These are phyloP conservation scores for Cyclina sinensis DNA, from an alignment of 1,140 invertebrate species.

Conservation along the genomic window DNA sequence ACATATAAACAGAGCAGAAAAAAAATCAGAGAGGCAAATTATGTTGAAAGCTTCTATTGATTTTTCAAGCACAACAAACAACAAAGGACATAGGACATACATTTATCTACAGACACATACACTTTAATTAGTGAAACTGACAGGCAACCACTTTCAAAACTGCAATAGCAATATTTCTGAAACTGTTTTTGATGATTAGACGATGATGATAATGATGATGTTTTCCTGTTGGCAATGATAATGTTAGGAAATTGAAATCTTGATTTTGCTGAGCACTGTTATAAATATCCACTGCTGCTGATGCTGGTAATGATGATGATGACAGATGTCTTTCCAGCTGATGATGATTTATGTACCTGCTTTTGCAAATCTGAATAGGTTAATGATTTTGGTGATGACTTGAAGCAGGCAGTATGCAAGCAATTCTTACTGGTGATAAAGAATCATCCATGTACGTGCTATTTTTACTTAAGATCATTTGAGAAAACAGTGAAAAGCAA, in stretches of 20 bases:
- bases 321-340: not conserved
- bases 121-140: not conserved
- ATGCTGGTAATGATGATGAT: not conserved
- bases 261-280: not conserved
- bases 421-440: not conserved
- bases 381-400: not conserved
- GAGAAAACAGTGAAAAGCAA: no score
- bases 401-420: not conserved
- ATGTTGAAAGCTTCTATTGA: conserved; percentile 37
- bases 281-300: not conserved
- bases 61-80: conserved; percentile 12
- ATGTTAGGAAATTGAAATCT: not conserved
- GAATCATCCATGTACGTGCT: no score
- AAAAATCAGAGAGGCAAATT: conserved; percentile 22
- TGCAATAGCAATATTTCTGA: no score
- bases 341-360: conserved; percentile 5
- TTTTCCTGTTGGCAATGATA: no score
- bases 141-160: not conserved
- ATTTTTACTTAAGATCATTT: no score
- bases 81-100: conserved; percentile 1
- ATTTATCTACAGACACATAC: not conserved
- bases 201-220: conserved; percentile 8
- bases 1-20: conserved; percentile 28
- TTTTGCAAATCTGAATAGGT: not conserved
- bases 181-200: not conserved